phyloP scores from a whole-genome alignment of 2,113 vertebrate species.

The Xyliphius kryptos region DNA sequence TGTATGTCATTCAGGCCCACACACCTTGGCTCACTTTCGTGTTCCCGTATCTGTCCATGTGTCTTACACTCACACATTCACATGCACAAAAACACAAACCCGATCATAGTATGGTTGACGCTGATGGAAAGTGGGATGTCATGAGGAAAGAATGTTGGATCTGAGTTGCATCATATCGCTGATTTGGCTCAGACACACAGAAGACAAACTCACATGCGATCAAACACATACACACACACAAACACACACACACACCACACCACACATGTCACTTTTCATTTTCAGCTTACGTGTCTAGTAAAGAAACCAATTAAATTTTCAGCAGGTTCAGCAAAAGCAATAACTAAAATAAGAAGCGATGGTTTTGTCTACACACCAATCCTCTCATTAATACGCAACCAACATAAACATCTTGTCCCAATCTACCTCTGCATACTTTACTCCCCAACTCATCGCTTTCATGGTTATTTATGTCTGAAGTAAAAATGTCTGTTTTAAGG shows the following conservation, averaged over 20 bases:
- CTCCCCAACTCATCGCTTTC: too few species aligned
- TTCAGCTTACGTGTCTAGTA: background rate
- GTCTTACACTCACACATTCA: background rate
- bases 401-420: too few species aligned
- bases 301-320: background rate
- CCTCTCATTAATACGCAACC: background rate
- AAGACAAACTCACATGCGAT: background rate
- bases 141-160: background rate
- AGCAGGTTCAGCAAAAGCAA: background rate
- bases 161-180: constrained; percentile 12
- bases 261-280: constrained; percentile 15
- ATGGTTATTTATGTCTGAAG: too few species aligned
- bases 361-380: background rate
- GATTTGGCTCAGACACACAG: constrained; percentile 29
- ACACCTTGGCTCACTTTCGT: background rate
- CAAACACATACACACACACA: constrained; percentile 24
- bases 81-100: constrained; percentile 32
- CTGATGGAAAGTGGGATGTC: background rate
- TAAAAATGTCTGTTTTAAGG: too few species aligned
- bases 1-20: background rate
- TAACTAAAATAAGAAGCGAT: background rate
- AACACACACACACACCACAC: constrained; percentile 27
- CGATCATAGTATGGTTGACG: background rate
- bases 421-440: too few species aligned
- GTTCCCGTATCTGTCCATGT: background rate